Percentiles rank a stretch among this genome's conserved stretches.
phyloP scores from a whole-genome alignment of 2,113 vertebrate species.

The Bubalus kerabau region DNA sequence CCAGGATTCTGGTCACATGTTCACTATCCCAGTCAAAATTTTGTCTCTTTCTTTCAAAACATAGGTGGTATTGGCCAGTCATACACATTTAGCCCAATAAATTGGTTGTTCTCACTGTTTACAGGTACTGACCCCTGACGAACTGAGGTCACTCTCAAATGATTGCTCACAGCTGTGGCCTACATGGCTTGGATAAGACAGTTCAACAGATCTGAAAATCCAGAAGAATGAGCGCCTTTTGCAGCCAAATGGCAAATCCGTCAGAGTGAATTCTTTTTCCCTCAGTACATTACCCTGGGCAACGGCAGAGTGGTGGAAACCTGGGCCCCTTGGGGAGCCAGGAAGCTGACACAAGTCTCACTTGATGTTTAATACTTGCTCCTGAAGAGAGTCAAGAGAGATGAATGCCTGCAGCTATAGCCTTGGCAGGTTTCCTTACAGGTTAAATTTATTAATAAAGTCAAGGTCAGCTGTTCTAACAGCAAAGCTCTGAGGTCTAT shows the following conservation, averaged over 20 bases:
- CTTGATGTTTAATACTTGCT: not conserved
- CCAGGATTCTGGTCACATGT: not conserved
- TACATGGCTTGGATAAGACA: not conserved
- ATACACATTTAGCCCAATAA: not conserved
- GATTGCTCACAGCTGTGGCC: not conserved
- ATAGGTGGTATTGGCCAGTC: not conserved
- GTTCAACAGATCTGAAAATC: not conserved
- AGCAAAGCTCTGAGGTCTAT: not conserved
- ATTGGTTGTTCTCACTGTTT: not conserved
- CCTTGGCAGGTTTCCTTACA: not conserved
- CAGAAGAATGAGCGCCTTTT: not conserved
- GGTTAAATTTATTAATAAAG: conserved; percentile 14
- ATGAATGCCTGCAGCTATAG: not conserved
- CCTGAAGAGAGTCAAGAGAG: not conserved
- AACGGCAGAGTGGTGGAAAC: not conserved
- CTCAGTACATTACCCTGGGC: not conserved
- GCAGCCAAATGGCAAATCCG: not conserved
- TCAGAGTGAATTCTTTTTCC: not conserved
- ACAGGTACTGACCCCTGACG: not conserved
- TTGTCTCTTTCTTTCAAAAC: conserved; percentile 4
- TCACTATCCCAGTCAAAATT: not conserved
- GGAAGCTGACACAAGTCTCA: not conserved
- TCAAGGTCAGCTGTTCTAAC: not conserved
- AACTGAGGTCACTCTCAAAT: not conserved
- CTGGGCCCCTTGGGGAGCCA: not conserved